Evolutionary conservation across 2,113 vertebrate species (phyloP).

Genomic region (Columbina picui): DNA sequence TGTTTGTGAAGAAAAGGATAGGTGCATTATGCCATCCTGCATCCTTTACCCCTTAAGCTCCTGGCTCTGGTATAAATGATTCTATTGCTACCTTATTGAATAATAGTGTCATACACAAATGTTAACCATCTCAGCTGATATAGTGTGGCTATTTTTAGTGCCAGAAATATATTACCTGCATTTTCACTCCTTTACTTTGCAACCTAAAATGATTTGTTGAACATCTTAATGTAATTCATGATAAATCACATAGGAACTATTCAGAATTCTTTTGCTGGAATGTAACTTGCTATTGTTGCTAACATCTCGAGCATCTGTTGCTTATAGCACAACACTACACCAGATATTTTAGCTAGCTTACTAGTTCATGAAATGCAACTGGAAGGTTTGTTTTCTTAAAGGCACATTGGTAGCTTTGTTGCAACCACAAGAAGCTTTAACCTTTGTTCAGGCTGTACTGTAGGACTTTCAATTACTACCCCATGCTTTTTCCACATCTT

Average conservation of each 20-base stretch:
- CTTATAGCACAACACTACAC: background rate
- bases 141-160: background rate
- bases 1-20: background rate
- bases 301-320: background rate
- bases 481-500: background rate
- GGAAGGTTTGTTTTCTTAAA: conserved; percentile 4
- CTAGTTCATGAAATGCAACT: background rate
- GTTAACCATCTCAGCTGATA: background rate
- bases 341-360: conserved; percentile 11
- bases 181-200: background rate
- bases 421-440: background rate
- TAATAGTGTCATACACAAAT: background rate
- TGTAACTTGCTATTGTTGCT: background rate
- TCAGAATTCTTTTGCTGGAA: background rate
- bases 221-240: background rate
- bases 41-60: background rate
- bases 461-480: background rate
- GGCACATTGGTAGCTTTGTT: background rate
- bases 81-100: background rate
- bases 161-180: background rate
- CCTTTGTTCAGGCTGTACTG: background rate
- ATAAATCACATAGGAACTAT: background rate
- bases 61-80: background rate
- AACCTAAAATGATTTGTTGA: background rate
- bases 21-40: background rate